Conservation (phyloP, 2,797 vertebrate species). For the Harpagifer antarcticus region DNA sequence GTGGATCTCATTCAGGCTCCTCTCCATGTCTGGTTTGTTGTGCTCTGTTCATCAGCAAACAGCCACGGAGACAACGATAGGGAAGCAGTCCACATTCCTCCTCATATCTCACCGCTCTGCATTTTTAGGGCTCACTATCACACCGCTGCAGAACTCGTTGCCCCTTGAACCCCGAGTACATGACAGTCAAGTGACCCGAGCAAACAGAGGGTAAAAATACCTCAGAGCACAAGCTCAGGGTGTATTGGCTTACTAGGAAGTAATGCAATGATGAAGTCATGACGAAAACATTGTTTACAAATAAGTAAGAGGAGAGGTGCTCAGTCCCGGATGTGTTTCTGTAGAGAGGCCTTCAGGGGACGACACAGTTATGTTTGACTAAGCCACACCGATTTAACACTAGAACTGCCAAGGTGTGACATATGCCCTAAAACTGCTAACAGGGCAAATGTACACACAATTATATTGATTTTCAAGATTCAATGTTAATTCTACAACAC, state of each 20-base stretch:
- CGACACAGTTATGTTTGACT: conserved; percentile 17
- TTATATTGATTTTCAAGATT: too few relatives aligned
- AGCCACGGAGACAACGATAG: conserved; percentile 27
- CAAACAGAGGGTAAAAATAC: conserved; percentile 66
- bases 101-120: conserved; percentile 43
- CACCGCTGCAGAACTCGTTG: conserved; percentile 16
- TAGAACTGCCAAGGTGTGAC: too few relatives aligned
- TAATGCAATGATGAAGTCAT: conserved; percentile 34
- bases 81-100: conserved; percentile 32
- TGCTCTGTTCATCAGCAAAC: conserved; percentile 38
- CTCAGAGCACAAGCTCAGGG: neutral
- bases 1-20: conserved; percentile 14
- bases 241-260: conserved; percentile 44
- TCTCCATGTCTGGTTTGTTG: conserved; percentile 13
- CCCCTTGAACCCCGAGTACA: conserved; percentile 8
- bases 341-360: conserved; percentile 16
- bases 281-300: conserved; percentile 53
- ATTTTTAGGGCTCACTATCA: conserved; percentile 40
- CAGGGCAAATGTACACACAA: too few relatives aligned
- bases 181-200: conserved; percentile 14
- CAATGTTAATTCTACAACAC: too few relatives aligned
- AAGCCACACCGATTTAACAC: neutral
- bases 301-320: conserved; percentile 21
- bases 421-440: too few relatives aligned
- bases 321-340: conserved; percentile 13